Conservation (phyloP, 1,140 invertebrate species). For the Cydia pomonella region DNA sequence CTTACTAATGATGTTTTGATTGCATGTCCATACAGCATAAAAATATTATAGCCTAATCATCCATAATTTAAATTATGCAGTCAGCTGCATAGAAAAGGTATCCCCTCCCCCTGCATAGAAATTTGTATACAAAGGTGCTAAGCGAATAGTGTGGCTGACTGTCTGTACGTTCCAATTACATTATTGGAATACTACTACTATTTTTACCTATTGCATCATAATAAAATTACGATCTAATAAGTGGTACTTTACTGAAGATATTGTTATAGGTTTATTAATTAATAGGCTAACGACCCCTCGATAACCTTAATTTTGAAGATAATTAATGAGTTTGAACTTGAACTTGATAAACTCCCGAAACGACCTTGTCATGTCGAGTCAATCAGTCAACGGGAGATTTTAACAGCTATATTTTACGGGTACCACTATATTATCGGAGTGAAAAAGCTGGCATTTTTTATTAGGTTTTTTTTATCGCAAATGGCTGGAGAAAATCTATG, state of each 20-base stretch:
- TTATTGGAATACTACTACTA: too few relatives aligned
- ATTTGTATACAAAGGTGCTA: too few relatives aligned
- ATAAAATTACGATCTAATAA: neutral
- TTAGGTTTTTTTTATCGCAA: too few relatives aligned
- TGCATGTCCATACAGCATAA: neutral
- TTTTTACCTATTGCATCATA: neutral
- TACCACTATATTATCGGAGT: neutral
- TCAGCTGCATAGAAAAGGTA: too few relatives aligned
- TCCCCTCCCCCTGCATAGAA: too few relatives aligned
- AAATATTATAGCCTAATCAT: too few relatives aligned
- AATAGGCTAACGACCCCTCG: neutral
- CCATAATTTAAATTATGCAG: too few relatives aligned
- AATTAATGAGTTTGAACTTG: slow-evolving; percentile 21
- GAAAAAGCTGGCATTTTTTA: too few relatives aligned
- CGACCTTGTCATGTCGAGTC: slow-evolving; percentile 13
- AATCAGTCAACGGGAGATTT: slow-evolving; percentile 10
- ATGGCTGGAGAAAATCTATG: too few relatives aligned
- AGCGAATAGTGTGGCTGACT: too few relatives aligned
- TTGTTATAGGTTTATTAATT: slow-evolving; percentile 4
- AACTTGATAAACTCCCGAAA: slow-evolving; percentile 19
- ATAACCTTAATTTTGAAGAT: slow-evolving; percentile 11
- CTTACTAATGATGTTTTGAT: neutral
- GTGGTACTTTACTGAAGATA: too few relatives aligned
- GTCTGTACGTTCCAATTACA: too few relatives aligned
- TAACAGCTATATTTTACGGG: neutral